Percentiles rank a stretch among this genome's conserved stretches.
phyloP scores from a whole-genome alignment of 92 coral and sea anemone species.

The Epizoanthus ramosus region DNA sequence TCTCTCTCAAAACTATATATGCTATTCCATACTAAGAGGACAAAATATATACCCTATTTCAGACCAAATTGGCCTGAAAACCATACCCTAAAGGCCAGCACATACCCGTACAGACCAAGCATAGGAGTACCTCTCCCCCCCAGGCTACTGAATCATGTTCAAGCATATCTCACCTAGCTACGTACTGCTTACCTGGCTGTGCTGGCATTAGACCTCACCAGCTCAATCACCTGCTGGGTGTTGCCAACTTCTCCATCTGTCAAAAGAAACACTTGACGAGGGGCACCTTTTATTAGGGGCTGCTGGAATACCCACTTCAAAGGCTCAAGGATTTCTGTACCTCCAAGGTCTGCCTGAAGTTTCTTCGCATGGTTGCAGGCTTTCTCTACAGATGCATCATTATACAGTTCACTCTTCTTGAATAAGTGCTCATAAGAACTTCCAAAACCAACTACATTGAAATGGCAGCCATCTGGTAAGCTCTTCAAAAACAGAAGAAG shows the following conservation, averaged over 20 bases:
- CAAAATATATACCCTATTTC: too few species aligned
- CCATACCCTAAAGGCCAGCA: too few species aligned
- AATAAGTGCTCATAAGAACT: slow-evolving; percentile 75
- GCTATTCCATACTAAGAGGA: too few species aligned
- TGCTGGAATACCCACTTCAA: slow-evolving; percentile 75
- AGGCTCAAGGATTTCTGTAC: slow-evolving; percentile 81
- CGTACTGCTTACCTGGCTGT: slow-evolving; percentile 71
- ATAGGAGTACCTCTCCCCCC: too few species aligned
- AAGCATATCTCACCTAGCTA: background rate
- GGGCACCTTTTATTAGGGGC: slow-evolving; percentile 76
- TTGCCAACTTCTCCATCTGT: slow-evolving; percentile 89
- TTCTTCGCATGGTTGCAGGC: slow-evolving; percentile 68
- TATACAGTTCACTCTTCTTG: slow-evolving; percentile 64
- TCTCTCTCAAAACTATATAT: too few species aligned
- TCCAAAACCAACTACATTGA: slow-evolving; percentile 93
- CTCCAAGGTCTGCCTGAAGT: slow-evolving; percentile 83
- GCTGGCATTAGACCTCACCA: slow-evolving; percentile 60
- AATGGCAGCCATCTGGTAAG: slow-evolving; percentile 78
- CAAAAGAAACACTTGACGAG: slow-evolving; percentile 87
- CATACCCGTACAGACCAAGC: too few species aligned
- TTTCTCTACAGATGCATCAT: slow-evolving; percentile 67
- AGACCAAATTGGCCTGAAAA: too few species aligned
- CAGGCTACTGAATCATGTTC: too few species aligned
- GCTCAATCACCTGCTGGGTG: slow-evolving; percentile 76
- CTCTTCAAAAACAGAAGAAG: slow-evolving; percentile 75